Conservation (phyloP, 2,888 invertebrate genomes). For the Sicus ferrugineus region DNA sequence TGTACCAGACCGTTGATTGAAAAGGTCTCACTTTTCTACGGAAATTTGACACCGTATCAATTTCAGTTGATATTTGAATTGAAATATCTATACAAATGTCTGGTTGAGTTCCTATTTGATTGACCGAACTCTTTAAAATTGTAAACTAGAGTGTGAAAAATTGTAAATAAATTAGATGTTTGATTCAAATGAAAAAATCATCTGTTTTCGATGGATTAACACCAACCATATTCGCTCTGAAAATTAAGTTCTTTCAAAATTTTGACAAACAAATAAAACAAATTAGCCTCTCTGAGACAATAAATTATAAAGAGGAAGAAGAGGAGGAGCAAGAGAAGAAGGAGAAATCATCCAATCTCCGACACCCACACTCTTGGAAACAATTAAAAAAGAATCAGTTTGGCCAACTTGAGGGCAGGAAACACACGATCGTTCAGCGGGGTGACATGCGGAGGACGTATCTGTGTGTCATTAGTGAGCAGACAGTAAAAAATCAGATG, state of each 20-base stretch:
- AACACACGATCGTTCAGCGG: not conserved
- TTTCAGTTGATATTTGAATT: too few relatives aligned
- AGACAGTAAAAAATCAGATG: not conserved
- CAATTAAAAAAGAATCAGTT: not conserved
- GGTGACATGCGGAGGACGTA: not conserved
- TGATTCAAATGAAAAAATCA: too few relatives aligned
- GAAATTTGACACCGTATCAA: too few relatives aligned
- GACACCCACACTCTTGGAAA: slow-evolving; percentile 6
- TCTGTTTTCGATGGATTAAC: too few relatives aligned
- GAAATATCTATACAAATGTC: too few relatives aligned
- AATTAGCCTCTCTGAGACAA: not conserved
- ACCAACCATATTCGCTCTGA: too few relatives aligned
- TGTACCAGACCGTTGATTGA: too few relatives aligned
- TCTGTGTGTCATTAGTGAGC: not conserved
- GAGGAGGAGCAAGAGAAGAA: not conserved
- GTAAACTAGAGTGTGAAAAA: too few relatives aligned
- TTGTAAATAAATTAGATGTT: too few relatives aligned
- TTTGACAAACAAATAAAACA: slow-evolving; percentile 3
- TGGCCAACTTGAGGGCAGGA: not conserved
- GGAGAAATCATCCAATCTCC: not conserved
- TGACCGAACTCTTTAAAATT: too few relatives aligned
- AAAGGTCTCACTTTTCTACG: too few relatives aligned
- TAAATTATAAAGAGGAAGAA: not conserved
- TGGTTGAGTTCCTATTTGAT: too few relatives aligned
- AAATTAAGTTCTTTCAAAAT: not conserved